phyloP scores from a whole-genome alignment of 2,797 vertebrate species.

The Nannoperca australis region DNA sequence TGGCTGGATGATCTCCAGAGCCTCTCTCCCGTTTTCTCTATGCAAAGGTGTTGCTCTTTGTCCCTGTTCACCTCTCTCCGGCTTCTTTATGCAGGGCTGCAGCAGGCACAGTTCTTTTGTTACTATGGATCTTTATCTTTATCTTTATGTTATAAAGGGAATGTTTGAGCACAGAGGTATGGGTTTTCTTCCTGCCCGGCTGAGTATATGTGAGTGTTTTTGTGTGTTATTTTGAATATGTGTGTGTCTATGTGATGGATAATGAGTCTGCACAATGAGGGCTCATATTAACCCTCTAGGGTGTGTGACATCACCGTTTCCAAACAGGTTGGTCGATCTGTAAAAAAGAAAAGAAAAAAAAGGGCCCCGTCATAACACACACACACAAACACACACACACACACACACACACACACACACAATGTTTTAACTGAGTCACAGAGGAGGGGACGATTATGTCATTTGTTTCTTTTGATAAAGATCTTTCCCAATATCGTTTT shows the following conservation, averaged over 20 bases:
- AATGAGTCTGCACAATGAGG: constrained; percentile 67
- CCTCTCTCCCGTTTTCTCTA: constrained; percentile 35
- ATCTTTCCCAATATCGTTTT: constrained; percentile 21
- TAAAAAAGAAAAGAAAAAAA: constrained; percentile 23
- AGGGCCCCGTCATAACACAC: constrained; percentile 46
- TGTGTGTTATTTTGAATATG: constrained; percentile 32
- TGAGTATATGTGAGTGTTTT: constrained; percentile 22
- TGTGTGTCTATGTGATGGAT: constrained; percentile 52
- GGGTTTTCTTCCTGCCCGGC: constrained; percentile 26
- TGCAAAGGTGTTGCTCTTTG: constrained; percentile 49
- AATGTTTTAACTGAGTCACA: constrained; percentile 32
- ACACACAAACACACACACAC: constrained; percentile 25
- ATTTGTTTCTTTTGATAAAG: constrained; percentile 28
- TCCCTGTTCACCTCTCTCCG: constrained; percentile 35
- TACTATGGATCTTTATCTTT: constrained; percentile 41
- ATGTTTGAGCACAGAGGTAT: constrained; percentile 17
- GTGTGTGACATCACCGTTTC: constrained; percentile 76
- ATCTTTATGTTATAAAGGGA: constrained; percentile 47
- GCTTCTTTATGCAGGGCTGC: constrained; percentile 35
- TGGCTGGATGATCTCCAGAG: constrained; percentile 38
- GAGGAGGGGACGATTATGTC: constrained; percentile 13
- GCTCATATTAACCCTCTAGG: constrained; percentile 73
- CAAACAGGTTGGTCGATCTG: constrained; percentile 65
- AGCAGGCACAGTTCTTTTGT: constrained; percentile 47
- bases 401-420: constrained; percentile 20